Percentiles rank a stretch among this genome's conserved stretches.
phyloP scores from a whole-genome alignment of 2,113 vertebrate genomes.

The Spheniscus mendiculus region DNA sequence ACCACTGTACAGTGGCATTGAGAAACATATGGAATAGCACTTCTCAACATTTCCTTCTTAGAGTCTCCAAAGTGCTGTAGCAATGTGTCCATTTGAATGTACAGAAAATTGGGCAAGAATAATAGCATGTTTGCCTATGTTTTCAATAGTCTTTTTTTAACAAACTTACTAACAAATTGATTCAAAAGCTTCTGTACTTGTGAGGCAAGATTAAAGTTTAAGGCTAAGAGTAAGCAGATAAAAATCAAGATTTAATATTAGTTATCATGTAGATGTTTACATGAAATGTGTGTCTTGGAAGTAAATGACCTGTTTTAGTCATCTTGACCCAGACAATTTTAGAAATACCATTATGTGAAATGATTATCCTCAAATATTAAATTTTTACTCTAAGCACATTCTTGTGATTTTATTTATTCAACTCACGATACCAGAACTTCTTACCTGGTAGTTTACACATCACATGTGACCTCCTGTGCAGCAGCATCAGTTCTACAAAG shows the following conservation, averaged over 20 bases:
- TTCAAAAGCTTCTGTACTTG: accelerated
- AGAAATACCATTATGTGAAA: not conserved
- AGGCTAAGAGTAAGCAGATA: not conserved
- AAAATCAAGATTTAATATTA: not conserved
- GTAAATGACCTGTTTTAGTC: accelerated
- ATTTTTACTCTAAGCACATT: not conserved
- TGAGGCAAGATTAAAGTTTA: not conserved
- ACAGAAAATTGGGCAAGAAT: not conserved
- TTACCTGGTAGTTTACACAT: not conserved
- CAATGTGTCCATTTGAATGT: not conserved
- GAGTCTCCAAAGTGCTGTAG: not conserved
- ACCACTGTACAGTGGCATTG: not conserved
- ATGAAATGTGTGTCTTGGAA: not conserved
- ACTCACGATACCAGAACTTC: not conserved
- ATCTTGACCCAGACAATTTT: not conserved
- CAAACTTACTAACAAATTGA: not conserved
- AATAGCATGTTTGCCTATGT: accelerated
- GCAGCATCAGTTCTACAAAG: not conserved
- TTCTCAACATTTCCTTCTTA: not conserved
- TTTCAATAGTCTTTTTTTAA: not conserved
- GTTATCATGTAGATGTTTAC: not conserved
- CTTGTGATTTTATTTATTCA: not conserved
- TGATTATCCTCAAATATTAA: not conserved
- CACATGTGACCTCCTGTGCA: not conserved
- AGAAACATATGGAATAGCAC: accelerated